Base-by-base conservation (phyloP, 2,888 invertebrate genomes). In the Carcina quercana region DNA sequence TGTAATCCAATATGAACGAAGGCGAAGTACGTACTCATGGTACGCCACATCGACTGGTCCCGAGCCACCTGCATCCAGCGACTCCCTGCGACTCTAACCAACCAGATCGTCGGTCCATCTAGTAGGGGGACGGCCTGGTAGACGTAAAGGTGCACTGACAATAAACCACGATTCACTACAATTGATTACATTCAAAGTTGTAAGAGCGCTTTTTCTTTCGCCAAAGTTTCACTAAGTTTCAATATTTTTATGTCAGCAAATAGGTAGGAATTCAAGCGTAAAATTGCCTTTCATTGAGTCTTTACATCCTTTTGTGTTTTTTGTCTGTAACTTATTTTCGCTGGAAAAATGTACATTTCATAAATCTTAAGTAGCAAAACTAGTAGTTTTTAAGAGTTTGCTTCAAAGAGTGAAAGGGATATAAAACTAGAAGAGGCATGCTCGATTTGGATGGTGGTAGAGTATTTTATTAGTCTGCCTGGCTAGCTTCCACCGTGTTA, bases 321-420 rank as follows among this genome's bases (percentile, higher is more conserved):
- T 40, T 28, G 43, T 52, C 45, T 33, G 40, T 52, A 52, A 43
- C 41, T 44, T 49, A 55, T 55, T 59, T 55, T 40, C 47, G 46
- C 40, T 34, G 45, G 47, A 49, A 50, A 46, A 50, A 43, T 52
- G 48, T 53, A 50, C 56, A 52, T 50, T 27, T 43, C 39, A 38
- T 47, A 42, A 37, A 32, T 47, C 53, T 55, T 53, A 47, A 54
- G 45, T 44, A 47, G 47, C 47, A 50, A 50, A 46, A 52, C 45
- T 43, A 37, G 37, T 42, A 45, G 45, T 50, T 55, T n/a, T 52
- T 51, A 55, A 43, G 48, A 40, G 36, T 28, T 30, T 13, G 4
- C n/a, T 7, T 24, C 36, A 32, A 12, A 8, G 40, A 46, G 19
- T 28, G 29, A 42, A 25, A 32, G n/a, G 3, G 12, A n/a, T n/a